These are phyloP conservation scores for Atta colombica DNA, from an alignment of 1,140 invertebrate species.

Conservation along the genomic window DNA sequence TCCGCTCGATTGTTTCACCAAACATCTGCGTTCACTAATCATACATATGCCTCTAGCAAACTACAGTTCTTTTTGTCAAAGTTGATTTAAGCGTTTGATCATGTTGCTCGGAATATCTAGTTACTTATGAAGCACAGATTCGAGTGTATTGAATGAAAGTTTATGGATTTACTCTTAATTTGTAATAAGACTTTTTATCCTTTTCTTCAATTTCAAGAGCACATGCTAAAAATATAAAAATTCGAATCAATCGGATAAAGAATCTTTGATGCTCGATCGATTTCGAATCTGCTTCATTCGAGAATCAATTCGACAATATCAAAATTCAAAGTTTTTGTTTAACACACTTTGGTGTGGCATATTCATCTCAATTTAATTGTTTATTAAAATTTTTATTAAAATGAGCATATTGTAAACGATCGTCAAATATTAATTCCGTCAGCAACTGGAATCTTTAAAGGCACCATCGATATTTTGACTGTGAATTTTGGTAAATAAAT, in stretches of 20 bases:
- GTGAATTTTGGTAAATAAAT: not conserved
- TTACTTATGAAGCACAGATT: not conserved
- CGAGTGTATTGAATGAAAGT: not conserved
- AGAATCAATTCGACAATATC: not conserved
- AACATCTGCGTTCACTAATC: conserved; percentile 55
- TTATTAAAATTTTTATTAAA: too few species aligned
- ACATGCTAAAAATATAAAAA: not conserved
- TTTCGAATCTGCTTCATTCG: not conserved
- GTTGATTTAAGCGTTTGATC: not conserved
- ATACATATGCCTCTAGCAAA: conserved; percentile 50
- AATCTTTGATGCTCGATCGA: not conserved
- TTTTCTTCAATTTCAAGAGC: not conserved
- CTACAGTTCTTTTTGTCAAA: conserved; percentile 14
- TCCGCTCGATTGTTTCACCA: conserved; percentile 27
- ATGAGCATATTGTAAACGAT: too few species aligned
- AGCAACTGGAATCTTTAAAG: too few species aligned
- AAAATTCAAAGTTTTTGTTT: not conserved
- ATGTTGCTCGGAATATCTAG: not conserved
- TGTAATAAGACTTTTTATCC: not conserved
- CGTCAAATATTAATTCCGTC: too few species aligned
- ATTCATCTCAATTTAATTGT: too few species aligned
- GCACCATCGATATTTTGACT: too few species aligned
- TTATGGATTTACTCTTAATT: not conserved
- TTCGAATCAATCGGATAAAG: not conserved
- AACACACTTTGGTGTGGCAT: too few species aligned